Conservation (phyloP, 2,113 vertebrate species). For the Condylura cristata region DNA sequence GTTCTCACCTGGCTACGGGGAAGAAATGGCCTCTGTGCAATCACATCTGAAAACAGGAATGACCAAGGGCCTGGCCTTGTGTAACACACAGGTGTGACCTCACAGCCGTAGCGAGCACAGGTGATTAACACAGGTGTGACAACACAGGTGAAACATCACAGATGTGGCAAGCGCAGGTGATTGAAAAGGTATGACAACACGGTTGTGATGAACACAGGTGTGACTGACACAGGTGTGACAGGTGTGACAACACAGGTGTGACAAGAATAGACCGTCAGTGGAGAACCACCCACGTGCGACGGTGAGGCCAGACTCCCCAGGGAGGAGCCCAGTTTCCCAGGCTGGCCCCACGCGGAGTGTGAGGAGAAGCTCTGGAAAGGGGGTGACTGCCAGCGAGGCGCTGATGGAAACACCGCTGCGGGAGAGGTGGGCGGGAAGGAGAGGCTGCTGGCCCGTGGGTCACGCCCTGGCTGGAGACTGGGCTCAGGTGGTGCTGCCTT, state of each 20-base stretch:
- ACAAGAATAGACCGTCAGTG: not conserved
- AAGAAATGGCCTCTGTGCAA: not conserved
- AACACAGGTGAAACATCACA: not conserved
- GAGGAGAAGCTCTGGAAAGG: not conserved
- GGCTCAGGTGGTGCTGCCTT: no score
- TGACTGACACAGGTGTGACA: not conserved
- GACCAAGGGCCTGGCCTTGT: accelerated
- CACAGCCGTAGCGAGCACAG: no score
- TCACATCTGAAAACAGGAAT: not conserved
- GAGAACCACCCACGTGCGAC: not conserved
- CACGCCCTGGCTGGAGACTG: no score
- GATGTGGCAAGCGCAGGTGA: not conserved
- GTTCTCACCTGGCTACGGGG: not conserved
- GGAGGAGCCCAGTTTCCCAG: not conserved
- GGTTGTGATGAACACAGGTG: not conserved
- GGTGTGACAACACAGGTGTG: not conserved
- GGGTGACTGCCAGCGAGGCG: no score
- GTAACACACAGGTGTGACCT: not conserved
- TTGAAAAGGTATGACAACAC: not conserved
- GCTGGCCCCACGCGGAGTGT: not conserved
- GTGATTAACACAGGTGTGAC: no score
- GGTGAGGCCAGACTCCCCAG: not conserved
- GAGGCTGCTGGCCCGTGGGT: no score
- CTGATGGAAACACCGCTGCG: no score
- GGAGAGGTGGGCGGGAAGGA: no score